Conservation (phyloP, 2,888 invertebrate genomes). For the Ischnura elegans region DNA sequence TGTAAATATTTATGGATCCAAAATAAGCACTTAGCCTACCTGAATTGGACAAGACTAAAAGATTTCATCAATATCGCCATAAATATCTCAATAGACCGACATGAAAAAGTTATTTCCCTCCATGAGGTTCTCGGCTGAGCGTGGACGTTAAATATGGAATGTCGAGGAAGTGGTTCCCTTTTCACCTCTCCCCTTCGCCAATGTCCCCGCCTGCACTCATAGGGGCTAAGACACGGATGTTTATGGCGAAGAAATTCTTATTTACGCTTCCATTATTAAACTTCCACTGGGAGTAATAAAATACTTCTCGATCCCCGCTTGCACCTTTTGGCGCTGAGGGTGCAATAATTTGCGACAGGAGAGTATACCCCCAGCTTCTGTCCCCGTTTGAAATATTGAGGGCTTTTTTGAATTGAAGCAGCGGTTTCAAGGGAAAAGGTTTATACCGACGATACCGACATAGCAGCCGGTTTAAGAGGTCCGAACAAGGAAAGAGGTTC, state of each 20-base stretch:
- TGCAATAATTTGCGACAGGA: slow-evolving; percentile 10
- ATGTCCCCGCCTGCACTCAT: not conserved
- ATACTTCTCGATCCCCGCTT: not conserved
- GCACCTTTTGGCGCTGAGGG: not conserved
- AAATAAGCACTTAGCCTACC: too few species aligned
- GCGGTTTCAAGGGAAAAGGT: not conserved
- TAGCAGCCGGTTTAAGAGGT: too few species aligned
- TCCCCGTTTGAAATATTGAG: slow-evolving; percentile 1
- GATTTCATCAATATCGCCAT: too few species aligned
- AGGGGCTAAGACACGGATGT: not conserved
- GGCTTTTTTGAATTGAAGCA: not conserved
- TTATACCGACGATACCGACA: too few species aligned
- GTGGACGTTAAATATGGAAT: not conserved
- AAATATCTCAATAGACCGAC: too few species aligned
- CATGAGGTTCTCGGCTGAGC: too few species aligned
- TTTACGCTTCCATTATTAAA: not conserved
- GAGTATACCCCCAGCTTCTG: not conserved
- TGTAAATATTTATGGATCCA: too few species aligned
- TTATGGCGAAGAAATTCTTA: not conserved
- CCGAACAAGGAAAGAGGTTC: too few species aligned
- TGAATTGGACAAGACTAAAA: too few species aligned
- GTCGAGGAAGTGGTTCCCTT: not conserved
- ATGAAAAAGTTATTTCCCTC: too few species aligned
- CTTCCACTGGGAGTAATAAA: not conserved
- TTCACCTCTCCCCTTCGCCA: not conserved